Evolutionary conservation across 2,888 invertebrate species (phyloP).

Genomic region (Phragmatobia fuliginosa): DNA sequence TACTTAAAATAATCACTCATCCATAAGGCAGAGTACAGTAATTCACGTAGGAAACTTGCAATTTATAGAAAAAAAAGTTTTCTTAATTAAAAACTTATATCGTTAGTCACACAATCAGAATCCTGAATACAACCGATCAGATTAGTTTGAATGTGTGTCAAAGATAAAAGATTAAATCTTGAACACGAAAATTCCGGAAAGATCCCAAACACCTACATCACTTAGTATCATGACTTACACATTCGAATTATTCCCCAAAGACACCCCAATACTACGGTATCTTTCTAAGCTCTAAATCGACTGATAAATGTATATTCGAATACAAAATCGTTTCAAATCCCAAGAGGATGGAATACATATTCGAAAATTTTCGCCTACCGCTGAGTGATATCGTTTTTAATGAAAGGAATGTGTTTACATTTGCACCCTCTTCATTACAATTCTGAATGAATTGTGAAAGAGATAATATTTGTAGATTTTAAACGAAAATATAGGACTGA

Average conservation of each 20-base stretch:
- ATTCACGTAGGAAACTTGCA: too few relatives aligned
- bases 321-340: conserved; percentile 46
- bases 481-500: neutral
- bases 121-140: neutral
- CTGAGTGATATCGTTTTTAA: conserved; percentile 42
- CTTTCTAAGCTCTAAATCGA: conserved; percentile 51
- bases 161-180: conserved; percentile 6
- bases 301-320: conserved; percentile 50
- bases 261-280: conserved; percentile 39
- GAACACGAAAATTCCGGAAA: neutral
- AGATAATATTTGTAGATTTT: conserved; percentile 35
- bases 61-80: too few relatives aligned
- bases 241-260: conserved; percentile 48
- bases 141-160: neutral
- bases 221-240: conserved; percentile 50
- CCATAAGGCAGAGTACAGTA: too few relatives aligned
- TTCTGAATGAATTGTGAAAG: conserved; percentile 33
- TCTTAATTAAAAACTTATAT: neutral
- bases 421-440: conserved; percentile 37
- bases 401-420: conserved; percentile 35
- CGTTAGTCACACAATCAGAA: too few relatives aligned
- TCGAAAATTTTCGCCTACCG: conserved; percentile 32
- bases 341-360: conserved; percentile 26
- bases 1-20: too few relatives aligned
- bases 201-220: conserved; percentile 45